Percentiles rank a stretch among this genome's conserved stretches.
These are phyloP conservation scores for Chionis minor DNA, from an alignment of 2,113 vertebrate species.

Conservation along the genomic window DNA sequence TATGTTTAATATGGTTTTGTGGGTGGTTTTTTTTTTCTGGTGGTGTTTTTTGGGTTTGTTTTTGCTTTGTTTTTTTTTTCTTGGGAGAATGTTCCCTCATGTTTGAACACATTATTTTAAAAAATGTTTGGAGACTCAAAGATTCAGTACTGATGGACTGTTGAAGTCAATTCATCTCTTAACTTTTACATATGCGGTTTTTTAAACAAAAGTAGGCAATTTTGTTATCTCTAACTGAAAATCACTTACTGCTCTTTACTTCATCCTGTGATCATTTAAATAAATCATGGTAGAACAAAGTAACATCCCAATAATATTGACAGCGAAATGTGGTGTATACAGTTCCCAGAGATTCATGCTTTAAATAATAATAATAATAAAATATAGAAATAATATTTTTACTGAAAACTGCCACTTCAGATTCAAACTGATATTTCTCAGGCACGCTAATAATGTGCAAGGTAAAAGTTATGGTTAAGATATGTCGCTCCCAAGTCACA, in stretches of 20 bases:
- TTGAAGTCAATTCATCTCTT: background rate
- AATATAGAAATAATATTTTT: background rate
- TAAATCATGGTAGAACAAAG: background rate
- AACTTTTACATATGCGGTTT: background rate
- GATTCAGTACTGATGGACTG: background rate
- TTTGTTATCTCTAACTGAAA: background rate
- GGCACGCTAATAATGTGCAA: background rate
- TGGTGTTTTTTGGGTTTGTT: too few relatives aligned
- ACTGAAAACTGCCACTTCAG: background rate
- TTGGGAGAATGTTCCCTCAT: background rate
- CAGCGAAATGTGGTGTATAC: background rate
- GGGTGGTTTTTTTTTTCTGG: background rate
- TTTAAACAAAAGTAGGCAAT: background rate
- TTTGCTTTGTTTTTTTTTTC: background rate
- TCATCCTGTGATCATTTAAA: background rate
- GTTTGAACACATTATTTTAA: background rate
- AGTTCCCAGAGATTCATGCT: background rate
- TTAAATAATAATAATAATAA: background rate
- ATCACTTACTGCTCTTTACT: background rate
- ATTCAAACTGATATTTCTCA: background rate
- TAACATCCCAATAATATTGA: background rate
- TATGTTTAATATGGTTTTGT: rapidly evolving
- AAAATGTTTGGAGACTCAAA: background rate
- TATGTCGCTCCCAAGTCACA: background rate
- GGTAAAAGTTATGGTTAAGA: background rate